Evolutionary conservation across 2,888 invertebrate genomes (phyloP).

Genomic region (Nomada fabriciana): DNA sequence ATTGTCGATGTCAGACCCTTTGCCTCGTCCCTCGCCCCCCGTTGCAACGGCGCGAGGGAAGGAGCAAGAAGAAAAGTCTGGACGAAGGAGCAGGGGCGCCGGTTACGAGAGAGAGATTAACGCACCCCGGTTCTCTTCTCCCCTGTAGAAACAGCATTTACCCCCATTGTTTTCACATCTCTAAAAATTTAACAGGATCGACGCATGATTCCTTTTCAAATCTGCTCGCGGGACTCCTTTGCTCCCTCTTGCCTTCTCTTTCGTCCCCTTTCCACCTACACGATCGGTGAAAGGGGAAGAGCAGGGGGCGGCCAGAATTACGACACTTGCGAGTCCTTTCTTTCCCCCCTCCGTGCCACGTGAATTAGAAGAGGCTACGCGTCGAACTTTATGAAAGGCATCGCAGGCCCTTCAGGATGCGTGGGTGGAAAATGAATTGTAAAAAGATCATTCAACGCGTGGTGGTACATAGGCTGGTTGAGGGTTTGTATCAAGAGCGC

Average conservation of each 20-base stretch:
- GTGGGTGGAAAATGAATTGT: slow-evolving; percentile 14
- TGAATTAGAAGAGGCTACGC: neutral
- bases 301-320: slow-evolving; percentile 16
- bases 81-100: slow-evolving; percentile 46
- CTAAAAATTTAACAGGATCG: slow-evolving; percentile 71
- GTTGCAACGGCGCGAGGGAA: slow-evolving; percentile 32
- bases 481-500: neutral
- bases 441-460: slow-evolving; percentile 9
- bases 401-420: neutral
- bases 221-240: slow-evolving; percentile 44
- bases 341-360: neutral
- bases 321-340: slow-evolving; percentile 29
- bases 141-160: slow-evolving; percentile 68
- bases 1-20: slow-evolving; percentile 73
- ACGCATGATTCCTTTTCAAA: slow-evolving; percentile 61
- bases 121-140: slow-evolving; percentile 64
- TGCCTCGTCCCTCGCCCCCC: slow-evolving; percentile 23
- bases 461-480: neutral
- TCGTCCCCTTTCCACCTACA: neutral
- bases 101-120: slow-evolving; percentile 67
- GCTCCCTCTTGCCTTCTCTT: neutral
- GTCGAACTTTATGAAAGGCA: slow-evolving; percentile 9
- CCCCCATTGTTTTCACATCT: slow-evolving; percentile 73
- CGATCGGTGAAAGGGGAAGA: neutral
- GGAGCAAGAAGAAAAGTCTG: slow-evolving; percentile 54